Evolutionary conservation across 1,140 invertebrate species (phyloP).

Genomic region (Drepana arcuata): DNA sequence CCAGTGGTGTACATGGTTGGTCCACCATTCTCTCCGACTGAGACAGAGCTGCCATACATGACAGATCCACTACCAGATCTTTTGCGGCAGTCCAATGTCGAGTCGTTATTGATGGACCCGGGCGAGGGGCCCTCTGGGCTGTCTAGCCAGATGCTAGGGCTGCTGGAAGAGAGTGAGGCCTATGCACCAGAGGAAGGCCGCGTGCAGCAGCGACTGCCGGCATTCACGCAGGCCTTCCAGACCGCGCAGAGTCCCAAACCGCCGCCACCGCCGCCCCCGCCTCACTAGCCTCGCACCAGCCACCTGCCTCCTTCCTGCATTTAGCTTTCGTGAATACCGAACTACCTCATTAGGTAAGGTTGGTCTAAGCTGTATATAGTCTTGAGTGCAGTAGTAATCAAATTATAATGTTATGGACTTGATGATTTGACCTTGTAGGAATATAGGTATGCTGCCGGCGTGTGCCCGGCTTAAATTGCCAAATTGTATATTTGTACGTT

Average conservation of each 20-base stretch:
- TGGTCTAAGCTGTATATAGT: conserved; percentile 57
- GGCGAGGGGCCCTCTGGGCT: conserved; percentile 52
- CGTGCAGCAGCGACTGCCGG: conserved; percentile 52
- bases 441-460: conserved; percentile 21
- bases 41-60: conserved; percentile 53
- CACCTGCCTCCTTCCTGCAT: conserved; percentile 24
- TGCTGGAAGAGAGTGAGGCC: conserved; percentile 45
- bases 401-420: conserved; percentile 30
- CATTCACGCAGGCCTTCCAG: conserved; percentile 65
- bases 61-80: conserved; percentile 35
- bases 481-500: conserved; percentile 56
- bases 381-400: conserved; percentile 36
- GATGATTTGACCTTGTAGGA: conserved; percentile 17
- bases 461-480: conserved; percentile 42
- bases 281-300: conserved; percentile 26
- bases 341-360: conserved; percentile 67
- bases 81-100: conserved; percentile 38
- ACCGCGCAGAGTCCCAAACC: conserved; percentile 65
- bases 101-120: conserved; percentile 42
- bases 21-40: conserved; percentile 31
- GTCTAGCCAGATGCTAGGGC: conserved; percentile 42
- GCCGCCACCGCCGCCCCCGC: conserved; percentile 60
- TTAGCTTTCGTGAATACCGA: conserved; percentile 51
- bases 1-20: conserved; percentile 50
- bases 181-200: conserved; percentile 37